These are phyloP conservation scores for Enteromius thamalakanensis DNA, from an alignment of 2,797 vertebrate genomes.

Conservation along the genomic window DNA sequence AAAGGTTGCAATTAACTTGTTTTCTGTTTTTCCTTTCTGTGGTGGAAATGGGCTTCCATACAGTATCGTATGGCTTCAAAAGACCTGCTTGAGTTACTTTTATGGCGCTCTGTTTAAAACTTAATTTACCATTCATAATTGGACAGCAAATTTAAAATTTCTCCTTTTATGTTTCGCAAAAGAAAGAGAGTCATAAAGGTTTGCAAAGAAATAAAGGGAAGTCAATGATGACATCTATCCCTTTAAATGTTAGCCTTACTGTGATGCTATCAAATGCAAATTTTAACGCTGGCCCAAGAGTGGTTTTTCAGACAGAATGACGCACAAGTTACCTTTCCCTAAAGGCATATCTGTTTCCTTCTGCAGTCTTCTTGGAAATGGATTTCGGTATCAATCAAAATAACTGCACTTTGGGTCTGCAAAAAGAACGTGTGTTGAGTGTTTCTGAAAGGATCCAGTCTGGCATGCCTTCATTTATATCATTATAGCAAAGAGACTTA, in stretches of 20 bases:
- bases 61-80: neutral
- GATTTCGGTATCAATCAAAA: conserved; percentile 19
- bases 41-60: neutral
- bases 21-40: neutral
- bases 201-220: neutral
- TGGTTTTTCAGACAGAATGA: conserved; percentile 24
- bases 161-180: neutral
- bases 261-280: neutral
- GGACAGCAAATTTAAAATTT: neutral
- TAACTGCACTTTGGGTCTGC: conserved; percentile 22
- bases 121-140: neutral
- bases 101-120: neutral
- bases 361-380: conserved; percentile 17
- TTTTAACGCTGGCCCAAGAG: neutral
- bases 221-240: neutral
- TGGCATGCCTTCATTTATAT: conserved; percentile 5
- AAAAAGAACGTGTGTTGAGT: conserved; percentile 5
- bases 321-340: neutral
- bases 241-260: neutral
- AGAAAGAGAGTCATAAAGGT: neutral
- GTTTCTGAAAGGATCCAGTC: conserved; percentile 7
- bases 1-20: neutral
- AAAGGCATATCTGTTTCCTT: conserved; percentile 19
- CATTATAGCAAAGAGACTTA: neutral
- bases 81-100: neutral